Evolutionary conservation across 1,140 invertebrate genomes (phyloP), one percentile per base, ranked within the genome.

Genomic region (Orussus abietinus): DNA sequence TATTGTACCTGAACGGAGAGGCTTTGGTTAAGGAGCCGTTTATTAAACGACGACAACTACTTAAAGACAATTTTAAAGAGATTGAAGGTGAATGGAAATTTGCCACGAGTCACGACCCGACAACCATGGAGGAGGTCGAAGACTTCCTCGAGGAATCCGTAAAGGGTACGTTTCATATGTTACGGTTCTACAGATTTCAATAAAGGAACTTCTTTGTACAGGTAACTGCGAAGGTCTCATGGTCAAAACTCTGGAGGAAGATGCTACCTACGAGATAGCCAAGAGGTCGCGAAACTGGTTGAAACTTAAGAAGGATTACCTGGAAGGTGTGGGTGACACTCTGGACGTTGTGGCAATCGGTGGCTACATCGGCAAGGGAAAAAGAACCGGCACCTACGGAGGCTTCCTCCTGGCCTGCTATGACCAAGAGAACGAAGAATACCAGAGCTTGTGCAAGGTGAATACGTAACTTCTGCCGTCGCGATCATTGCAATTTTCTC

Each of bases 171-270:
- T 40, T 10, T 20, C 3, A 30, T 46, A 34, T 37, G 15, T 38
- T 20, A 21, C 15, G 33, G 12, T 32, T 14, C 20, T 18, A 6
- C 15, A 9, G 19, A 17, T 46, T 35, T 11, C 19, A 13, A 19
- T 2, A 31, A 31, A 21, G 30, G n/a, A 30, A 31, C 19, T 12
- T 38, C 13, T 14, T 38, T 45, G 15, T 37, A 43, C 52, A 86
- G 86, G 89, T 20, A 96, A 96, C 63, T 99, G 96, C 71, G 97
- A 99, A 77, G 96, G 97, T 7, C 75, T 99, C 5, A 99, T 99
- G 96, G 90, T 99, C 1, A 99, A 99, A 75, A 94, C 94, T 0
- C 72, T 99, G 21, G 84, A 92, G 55, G 81, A 85, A 42, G 86
- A 96, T 59, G 91, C 96, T 1, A 91, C 90, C 0, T 99, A 99